Base-by-base conservation (phyloP, 2,888 invertebrate genomes). In the Ferdinandea cuprea region DNA sequence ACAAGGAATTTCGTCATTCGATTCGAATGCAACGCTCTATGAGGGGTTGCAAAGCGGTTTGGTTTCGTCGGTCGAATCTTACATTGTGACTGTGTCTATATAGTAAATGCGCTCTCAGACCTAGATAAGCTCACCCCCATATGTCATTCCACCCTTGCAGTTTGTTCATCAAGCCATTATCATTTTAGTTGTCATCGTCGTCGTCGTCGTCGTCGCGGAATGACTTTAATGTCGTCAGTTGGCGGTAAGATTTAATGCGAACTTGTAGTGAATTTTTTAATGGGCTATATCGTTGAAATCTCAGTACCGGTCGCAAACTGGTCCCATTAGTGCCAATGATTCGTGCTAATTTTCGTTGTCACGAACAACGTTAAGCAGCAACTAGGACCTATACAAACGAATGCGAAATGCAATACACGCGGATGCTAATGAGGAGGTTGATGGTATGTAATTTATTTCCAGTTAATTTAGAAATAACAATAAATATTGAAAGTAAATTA, bases 261-360 rank as follows among this genome's bases (percentile, higher is more conserved):
- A 83, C 15, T 78, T 73, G 56, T 68, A 63, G 83, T 52, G 66
- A 72, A 73, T 83, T 73, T 73, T 83, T 77, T 73, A 83, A 78
- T 83, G 66, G 68, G 66, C 61, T 42, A 56, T 78, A 72, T 78
- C 72, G 78, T 65, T 68, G 66, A 72, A 72, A 83, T 78, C 77
- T 83, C 52, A 61, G 83, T 83, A 73, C 83, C 83, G 68, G 83
- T 78, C 83, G 66, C 83, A 78, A 83, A 73, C 72, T 83, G 72
- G 83, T 81, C 77, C 81, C 81, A 81, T 81, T 81, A 81, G 48
- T 61, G 37, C 37, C 61, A 44, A 61, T 83, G 72, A 83, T 83
- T 83, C 68, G 78, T 83, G 78, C 72, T 83, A 78, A 83, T 83
- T 83, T 72, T 73, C 13, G 50, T 35, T 68, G 83, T 73, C 78